Evolutionary conservation across 2,113 vertebrate species (phyloP).

Genomic region (Cochlearius cochlearius): DNA sequence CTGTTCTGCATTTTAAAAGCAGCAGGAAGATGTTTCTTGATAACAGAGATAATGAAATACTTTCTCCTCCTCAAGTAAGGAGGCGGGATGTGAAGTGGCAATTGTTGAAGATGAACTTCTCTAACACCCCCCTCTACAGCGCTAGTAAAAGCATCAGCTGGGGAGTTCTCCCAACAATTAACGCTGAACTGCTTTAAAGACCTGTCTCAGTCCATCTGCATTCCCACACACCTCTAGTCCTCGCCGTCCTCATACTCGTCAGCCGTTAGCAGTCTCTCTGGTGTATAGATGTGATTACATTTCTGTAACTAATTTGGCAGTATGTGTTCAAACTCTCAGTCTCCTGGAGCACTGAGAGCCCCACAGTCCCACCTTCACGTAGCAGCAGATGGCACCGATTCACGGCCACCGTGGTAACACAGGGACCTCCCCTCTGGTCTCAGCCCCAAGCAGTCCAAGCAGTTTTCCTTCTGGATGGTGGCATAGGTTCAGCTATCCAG

Average conservation of each 20-base stretch:
- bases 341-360: neutral
- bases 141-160: neutral
- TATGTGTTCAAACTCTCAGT: neutral
- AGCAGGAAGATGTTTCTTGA: neutral
- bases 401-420: neutral
- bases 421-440: neutral
- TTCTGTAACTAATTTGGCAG: neutral
- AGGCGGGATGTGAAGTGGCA: neutral
- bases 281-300: neutral
- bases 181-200: neutral
- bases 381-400: neutral
- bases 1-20: neutral
- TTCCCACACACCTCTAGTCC: neutral
- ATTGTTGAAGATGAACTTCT: neutral
- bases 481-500: neutral
- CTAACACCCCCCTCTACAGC: neutral
- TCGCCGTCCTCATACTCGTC: neutral
- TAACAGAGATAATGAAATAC: neutral
- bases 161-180: neutral
- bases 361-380: neutral
- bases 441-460: neutral
- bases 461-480: neutral
- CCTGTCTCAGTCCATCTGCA: neutral
- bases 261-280: neutral
- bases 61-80: neutral